Evolutionary conservation across 2,113 vertebrate species (phyloP), one percentile per base, ranked within the genome.

Genomic region (Caracal caracal): DNA sequence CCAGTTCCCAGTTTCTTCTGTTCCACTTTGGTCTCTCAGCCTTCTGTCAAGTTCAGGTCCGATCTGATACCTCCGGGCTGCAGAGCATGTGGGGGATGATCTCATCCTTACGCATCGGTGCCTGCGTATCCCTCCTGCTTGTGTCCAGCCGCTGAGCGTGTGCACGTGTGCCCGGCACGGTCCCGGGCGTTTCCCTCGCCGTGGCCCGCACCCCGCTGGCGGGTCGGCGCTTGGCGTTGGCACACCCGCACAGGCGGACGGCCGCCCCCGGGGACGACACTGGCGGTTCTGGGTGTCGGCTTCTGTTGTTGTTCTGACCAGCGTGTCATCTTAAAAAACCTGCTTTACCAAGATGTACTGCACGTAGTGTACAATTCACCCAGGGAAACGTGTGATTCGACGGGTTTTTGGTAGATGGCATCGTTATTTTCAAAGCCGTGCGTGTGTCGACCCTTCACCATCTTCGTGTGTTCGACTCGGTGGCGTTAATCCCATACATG

Each of bases 241-340:
- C 19, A 3, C 10, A 13, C 5, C 2, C 0, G 0, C 19, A 0
- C 10, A 6, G 65, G 12, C 24, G 13, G 3, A 3, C 0, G 0
- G 0, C 12, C 6, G 10, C 37, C 7, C 4, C 17, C 0, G 0
- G 24, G 0, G 16, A 16, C 68, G 0, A 0, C 30, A 0, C 0
- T 0, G 4, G 15, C 1, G 1, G 0, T 10, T 13, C 51, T 3
- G 70, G 92, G 86, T 0, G 0, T 7, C 4, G 12, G 37, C 13
- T 43, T 19, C 33, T 10, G 33, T 8, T 2, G 6, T 33, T 5
- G 10, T 19, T 5, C 1, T 7, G 53, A 15, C 20, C 53, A 71
- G 20, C 6, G n/a, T 13, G 0, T 66, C 1, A 20, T 51, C 47
- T 61, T n/a, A 11, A 53, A 93, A 83, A 3, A 3, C 71, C 26